Percentiles rank a stretch among this genome's conserved stretches.
These are phyloP conservation scores for Drosophila atripex DNA, from an alignment of 2,888 invertebrate species.

Conservation along the genomic window DNA sequence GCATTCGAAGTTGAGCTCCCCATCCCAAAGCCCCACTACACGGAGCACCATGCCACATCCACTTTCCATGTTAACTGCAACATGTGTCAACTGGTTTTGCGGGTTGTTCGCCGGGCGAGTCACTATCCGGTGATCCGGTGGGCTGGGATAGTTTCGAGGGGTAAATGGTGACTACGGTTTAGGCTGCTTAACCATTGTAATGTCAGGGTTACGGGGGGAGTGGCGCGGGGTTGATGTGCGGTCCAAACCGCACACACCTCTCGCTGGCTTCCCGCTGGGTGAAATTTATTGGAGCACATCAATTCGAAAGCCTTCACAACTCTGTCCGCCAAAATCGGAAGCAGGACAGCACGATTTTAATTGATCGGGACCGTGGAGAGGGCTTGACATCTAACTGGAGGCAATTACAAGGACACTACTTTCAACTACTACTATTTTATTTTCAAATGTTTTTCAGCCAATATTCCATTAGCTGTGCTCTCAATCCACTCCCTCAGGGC, in stretches of 20 bases:
- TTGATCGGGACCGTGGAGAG: background rate
- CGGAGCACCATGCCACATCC: conserved; percentile 27
- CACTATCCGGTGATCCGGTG: background rate
- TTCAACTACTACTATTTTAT: background rate
- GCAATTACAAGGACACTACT: conserved; percentile 30
- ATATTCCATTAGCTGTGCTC: background rate
- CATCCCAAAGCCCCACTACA: conserved; percentile 3
- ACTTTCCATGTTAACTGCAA: conserved; percentile 51
- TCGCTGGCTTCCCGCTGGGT: conserved; percentile 30
- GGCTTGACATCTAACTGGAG: conserved; percentile 15
- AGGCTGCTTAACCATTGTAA: conserved; percentile 26
- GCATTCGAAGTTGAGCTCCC: conserved; percentile 23
- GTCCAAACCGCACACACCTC: conserved; percentile 13
- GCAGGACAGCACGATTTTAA: conserved; percentile 16
- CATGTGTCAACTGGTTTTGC: conserved; percentile 66
- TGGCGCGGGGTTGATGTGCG: background rate
- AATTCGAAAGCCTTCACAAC: conserved; percentile 38
- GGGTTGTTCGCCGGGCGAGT: conserved; percentile 11
- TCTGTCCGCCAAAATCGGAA: conserved; percentile 23
- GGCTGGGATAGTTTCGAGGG: background rate
- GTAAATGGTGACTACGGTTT: conserved; percentile 28
- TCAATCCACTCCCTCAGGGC: conserved; percentile 11
- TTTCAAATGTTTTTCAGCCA: background rate
- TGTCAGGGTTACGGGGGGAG: conserved; percentile 8
- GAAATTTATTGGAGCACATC: conserved; percentile 51